Percentiles rank a stretch among this genome's conserved stretches.
phyloP scores from a whole-genome alignment of 2,113 vertebrate species.

The Syngnathus typhle region DNA sequence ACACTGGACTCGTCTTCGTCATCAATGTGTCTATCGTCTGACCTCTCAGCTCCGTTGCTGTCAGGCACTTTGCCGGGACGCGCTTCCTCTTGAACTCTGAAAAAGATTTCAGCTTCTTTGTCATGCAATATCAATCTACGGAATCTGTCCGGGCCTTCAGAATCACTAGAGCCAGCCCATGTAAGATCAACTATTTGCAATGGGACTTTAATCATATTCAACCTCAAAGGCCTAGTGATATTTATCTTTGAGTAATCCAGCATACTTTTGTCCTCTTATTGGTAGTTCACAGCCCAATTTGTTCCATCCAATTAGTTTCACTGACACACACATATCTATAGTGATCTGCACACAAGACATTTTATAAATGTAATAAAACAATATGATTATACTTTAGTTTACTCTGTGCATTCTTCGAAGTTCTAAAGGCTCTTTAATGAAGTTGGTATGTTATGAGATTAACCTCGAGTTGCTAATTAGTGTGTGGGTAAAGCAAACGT shows the following conservation, averaged over 20 bases:
- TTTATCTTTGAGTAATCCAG: no score
- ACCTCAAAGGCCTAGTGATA: no score
- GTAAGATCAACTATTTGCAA: not conserved
- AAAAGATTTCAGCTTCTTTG: not conserved
- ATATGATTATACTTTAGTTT: no score
- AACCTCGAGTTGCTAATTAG: not conserved
- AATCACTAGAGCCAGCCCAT: not conserved
- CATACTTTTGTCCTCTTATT: no score
- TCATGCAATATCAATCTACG: not conserved
- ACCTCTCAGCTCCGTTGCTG: not conserved
- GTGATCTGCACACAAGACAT: no score
- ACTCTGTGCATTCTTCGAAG: no score
- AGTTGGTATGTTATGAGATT: not conserved
- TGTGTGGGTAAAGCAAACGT: not conserved
- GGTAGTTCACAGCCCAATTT: no score
- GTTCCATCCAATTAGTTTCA: no score
- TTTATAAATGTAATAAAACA: no score
- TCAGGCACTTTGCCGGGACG: conserved; percentile 25
- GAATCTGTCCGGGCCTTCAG: not conserved
- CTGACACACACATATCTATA: no score
- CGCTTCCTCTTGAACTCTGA: conserved; percentile 36
- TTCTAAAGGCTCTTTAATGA: not conserved
- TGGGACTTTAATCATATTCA: no score
- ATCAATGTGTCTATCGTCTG: conserved; percentile 5
- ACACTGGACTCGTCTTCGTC: conserved; percentile 16